Evolutionary conservation across 1,140 invertebrate species (phyloP), one percentile per base, ranked within the genome.

Genomic region (Lethrus apterus): DNA sequence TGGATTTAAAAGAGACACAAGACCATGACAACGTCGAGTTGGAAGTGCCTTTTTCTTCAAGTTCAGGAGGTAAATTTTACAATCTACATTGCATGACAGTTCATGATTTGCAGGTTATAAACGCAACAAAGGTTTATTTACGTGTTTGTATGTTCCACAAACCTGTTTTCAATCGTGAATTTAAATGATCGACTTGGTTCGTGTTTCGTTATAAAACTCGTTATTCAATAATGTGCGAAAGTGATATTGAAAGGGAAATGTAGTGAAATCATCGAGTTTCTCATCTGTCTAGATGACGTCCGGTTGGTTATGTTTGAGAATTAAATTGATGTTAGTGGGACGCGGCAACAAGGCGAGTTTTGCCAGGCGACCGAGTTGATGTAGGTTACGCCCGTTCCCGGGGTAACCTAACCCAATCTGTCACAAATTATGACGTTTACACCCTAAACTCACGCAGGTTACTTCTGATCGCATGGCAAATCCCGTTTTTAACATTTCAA

Each of bases 1-100:
- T 63, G 30, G 59, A 65, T 46, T 46, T 67, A 44, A 63, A 65
- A 36, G 50, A 62, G 24, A 52, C 55, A 41, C 52, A 57, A 34
- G 63, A 64, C 52, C 43, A 43, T 40, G 29, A 46, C 21, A 64
- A 62, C 46, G 56, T 61, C 24, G 63, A 65, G 38, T 51, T 64
- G 42, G 57, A 61, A 63, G 63, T 64, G 60, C 63, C 64, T 63
- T 67, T 64, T 54, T 57, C 62, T 10, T 52, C 54, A 21, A 65
- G 58, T 57, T 55, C 60, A 41, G 59, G 54, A 61, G 59, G 59
- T 61, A 61, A 57, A 36, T 26, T 30, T 41, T 49, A 44, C 44
- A n/a, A n/a, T n/a, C n/a, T n/a, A n/a, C n/a, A 36, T 48, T 44
- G 40, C 49, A 26, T 46, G 33, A 46, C 38, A 47, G 21, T 14